Conservation (phyloP, 1,140 invertebrate genomes). For the Lepidurus arcticus region DNA sequence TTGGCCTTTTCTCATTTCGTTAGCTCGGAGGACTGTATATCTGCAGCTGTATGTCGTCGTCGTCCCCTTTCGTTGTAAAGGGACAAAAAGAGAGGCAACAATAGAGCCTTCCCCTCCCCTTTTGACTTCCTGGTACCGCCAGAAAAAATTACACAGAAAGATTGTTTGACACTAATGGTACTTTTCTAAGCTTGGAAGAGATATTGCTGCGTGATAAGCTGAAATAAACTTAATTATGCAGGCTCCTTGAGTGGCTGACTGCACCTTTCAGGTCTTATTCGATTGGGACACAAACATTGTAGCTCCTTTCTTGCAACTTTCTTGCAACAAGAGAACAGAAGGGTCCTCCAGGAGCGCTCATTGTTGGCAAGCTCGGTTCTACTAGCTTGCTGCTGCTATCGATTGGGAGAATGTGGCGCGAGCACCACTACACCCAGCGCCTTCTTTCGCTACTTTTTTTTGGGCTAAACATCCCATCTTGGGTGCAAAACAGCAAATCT, state of each 20-base stretch:
- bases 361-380: conserved; percentile 6
- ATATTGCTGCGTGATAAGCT: no score
- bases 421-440: background rate
- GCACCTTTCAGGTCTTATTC: background rate
- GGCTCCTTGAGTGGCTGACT: no score
- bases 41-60: background rate
- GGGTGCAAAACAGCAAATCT: background rate
- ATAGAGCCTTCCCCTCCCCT: no score
- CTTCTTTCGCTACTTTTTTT: background rate
- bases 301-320: background rate
- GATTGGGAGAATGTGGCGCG: conserved; percentile 9
- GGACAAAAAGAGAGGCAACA: no score
- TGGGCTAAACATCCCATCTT: background rate
- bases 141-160: no score
- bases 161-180: no score
- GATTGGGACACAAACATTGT: background rate
- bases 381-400: conserved; percentile 17
- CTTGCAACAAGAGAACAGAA: background rate
- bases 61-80: background rate
- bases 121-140: no score
- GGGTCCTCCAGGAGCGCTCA: background rate
- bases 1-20: background rate
- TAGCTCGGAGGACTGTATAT: background rate
- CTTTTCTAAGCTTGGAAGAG: no score
- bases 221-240: no score